A percentile compares a stretch with the other conserved stretches of the same genome.
phyloP scores from a whole-genome alignment of 2,113 vertebrate genomes.

The Chionodraco myersi region DNA sequence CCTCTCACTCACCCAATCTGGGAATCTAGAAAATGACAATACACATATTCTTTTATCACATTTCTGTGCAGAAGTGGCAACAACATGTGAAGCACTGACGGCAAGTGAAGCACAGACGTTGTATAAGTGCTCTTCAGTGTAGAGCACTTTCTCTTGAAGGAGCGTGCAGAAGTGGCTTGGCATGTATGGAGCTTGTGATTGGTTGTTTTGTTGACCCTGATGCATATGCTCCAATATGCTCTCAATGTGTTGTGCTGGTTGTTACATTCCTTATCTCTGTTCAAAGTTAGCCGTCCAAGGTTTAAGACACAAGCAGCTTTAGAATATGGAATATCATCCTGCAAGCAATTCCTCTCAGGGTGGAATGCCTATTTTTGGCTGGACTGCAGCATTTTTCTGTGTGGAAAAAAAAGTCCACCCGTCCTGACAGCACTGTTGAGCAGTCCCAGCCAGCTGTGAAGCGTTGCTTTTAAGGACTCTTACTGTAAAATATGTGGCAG shows the following conservation, averaged over 20 bases:
- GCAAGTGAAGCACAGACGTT: conserved; percentile 45
- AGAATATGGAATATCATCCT: conserved; percentile 68
- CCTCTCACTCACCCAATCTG: not conserved
- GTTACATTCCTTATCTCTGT: conserved; percentile 52
- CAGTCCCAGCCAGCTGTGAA: conserved; percentile 66
- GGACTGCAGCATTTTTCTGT: conserved; percentile 65
- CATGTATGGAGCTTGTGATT: conserved; percentile 25
- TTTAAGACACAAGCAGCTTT: conserved; percentile 57
- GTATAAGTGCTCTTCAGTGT: conserved; percentile 49
- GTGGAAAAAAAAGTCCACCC: conserved; percentile 23
- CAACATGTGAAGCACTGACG: conserved; percentile 50
- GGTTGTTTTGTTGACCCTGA: conserved; percentile 33
- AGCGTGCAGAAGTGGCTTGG: conserved; percentile 43
- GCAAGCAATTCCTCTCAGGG: conserved; percentile 64
- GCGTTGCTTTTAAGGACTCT: conserved; percentile 62
- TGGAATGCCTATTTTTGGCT: conserved; percentile 75
- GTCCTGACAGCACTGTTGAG: conserved; percentile 53
- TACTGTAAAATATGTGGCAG: conserved; percentile 72
- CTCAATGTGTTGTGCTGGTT: conserved; percentile 28
- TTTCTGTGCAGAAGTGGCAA: conserved; percentile 33
- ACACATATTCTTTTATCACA: conserved; percentile 16
- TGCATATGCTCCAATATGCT: conserved; percentile 18
- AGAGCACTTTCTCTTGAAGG: conserved; percentile 43
- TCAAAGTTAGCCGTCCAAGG: conserved; percentile 52
- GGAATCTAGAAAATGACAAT: conserved; percentile 13